Conservation (phyloP, 2,113 vertebrate species). For the Hydrolagus affinis region DNA sequence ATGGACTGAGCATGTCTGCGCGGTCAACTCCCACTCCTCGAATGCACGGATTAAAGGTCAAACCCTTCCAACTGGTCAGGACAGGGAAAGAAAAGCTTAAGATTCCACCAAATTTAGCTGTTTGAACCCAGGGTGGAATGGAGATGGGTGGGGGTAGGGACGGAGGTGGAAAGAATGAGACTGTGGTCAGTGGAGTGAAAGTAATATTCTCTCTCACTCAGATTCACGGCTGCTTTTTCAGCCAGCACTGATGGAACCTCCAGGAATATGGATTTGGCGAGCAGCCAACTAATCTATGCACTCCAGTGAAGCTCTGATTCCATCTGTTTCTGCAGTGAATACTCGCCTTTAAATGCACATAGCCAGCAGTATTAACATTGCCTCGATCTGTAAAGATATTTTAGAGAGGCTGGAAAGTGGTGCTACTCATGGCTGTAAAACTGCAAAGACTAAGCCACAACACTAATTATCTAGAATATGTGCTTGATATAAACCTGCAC, state of each 20-base stretch:
- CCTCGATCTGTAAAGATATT: slow-evolving; percentile 73
- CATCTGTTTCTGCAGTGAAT: slow-evolving; percentile 61
- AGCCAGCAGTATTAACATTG: slow-evolving; percentile 65
- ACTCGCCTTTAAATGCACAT: slow-evolving; percentile 65
- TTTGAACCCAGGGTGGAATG: background rate
- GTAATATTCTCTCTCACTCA: slow-evolving; percentile 28
- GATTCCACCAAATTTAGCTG: slow-evolving; percentile 28
- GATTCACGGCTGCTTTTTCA: slow-evolving; percentile 35
- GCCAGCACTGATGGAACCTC: slow-evolving; percentile 37
- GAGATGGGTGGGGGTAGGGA: too few relatives aligned
- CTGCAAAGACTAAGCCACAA: slow-evolving; percentile 51
- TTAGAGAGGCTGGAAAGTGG: slow-evolving; percentile 65
- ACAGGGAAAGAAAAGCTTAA: background rate
- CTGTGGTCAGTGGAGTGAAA: slow-evolving; percentile 3
- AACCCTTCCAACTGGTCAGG: slow-evolving; percentile 33
- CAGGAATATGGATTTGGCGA: slow-evolving; percentile 45
- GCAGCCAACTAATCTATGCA: slow-evolving; percentile 56
- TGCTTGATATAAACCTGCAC: slow-evolving; percentile 22
- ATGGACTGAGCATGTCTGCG: slow-evolving; percentile 56
- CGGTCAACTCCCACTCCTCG: slow-evolving; percentile 48
- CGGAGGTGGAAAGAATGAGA: background rate
- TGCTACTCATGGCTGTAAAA: slow-evolving; percentile 63
- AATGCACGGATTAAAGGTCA: slow-evolving; percentile 63
- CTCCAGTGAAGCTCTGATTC: slow-evolving; percentile 53
- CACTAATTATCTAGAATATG: slow-evolving; percentile 52